Percentiles rank a stretch among this genome's conserved stretches.
Evolutionary conservation across 2,888 invertebrate genomes (phyloP).

Genomic region (Smittia aterrima): DNA sequence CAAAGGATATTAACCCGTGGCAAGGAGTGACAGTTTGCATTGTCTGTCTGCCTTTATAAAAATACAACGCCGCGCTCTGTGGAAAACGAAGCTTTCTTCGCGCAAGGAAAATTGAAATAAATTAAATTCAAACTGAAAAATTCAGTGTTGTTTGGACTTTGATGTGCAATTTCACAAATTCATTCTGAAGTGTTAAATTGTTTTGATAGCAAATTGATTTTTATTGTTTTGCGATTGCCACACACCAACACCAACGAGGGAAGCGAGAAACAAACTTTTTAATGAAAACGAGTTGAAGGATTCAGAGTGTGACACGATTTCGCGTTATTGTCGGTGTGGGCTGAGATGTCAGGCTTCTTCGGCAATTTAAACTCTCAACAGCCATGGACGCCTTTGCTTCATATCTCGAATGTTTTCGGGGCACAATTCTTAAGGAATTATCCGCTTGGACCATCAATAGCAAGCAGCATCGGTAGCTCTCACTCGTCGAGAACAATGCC

Average conservation of each 20-base stretch:
- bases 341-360: too few relatives aligned
- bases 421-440: not conserved
- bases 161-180: constrained; percentile 31
- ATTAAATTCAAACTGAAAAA: constrained; percentile 3
- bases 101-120: constrained; percentile 21
- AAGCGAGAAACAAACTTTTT: not conserved
- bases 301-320: not conserved
- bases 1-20: constrained; percentile 19
- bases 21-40: constrained; percentile 2
- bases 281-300: not conserved
- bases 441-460: not conserved
- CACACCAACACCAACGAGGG: not conserved
- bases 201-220: constrained; percentile 37
- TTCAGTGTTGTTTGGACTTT: constrained; percentile 7
- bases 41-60: not conserved
- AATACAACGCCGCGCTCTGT: not conserved
- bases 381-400: constrained; percentile 4
- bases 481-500: not conserved
- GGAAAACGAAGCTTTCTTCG: not conserved
- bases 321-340: not conserved
- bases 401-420: not conserved
- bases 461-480: not conserved
- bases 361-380: too few relatives aligned
- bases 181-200: constrained; percentile 34
- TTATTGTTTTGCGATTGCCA: constrained; percentile 1